Percentiles rank a stretch among this genome's conserved stretches.
These are phyloP conservation scores for Emesis furor DNA, from an alignment of 2,888 invertebrate genomes.

Conservation along the genomic window DNA sequence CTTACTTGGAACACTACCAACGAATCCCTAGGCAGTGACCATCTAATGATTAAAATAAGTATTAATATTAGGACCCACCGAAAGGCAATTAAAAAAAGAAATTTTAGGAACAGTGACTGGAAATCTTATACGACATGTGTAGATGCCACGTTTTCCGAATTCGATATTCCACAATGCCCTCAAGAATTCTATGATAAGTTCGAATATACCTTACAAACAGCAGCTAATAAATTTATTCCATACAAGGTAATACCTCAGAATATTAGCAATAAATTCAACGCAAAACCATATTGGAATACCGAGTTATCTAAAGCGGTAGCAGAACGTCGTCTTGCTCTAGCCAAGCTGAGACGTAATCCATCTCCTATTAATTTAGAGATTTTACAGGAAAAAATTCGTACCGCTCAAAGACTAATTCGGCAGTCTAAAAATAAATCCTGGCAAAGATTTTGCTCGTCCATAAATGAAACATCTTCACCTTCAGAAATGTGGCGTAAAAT, in stretches of 20 bases:
- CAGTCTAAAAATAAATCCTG: slow-evolving; percentile 31
- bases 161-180: not conserved
- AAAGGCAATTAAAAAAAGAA: not conserved
- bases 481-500: slow-evolving; percentile 42
- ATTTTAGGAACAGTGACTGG: slow-evolving; percentile 22
- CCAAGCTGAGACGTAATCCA: slow-evolving; percentile 31
- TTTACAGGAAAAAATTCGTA: slow-evolving; percentile 27
- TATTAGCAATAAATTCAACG: not conserved
- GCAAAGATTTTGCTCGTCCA: slow-evolving; percentile 24
- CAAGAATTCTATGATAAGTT: slow-evolving; percentile 26
- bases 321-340: slow-evolving; percentile 22
- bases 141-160: not conserved
- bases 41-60: slow-evolving; percentile 33
- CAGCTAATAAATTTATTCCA: slow-evolving; percentile 5
- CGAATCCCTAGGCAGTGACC: slow-evolving; percentile 56
- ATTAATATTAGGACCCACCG: not conserved
- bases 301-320: slow-evolving; percentile 23
- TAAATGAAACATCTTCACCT: slow-evolving; percentile 21
- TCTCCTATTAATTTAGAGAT: slow-evolving; percentile 16
- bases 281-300: slow-evolving; percentile 15
- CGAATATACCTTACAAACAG: slow-evolving; percentile 3
- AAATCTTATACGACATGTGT: not conserved
- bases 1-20: slow-evolving; percentile 46
- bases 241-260: not conserved
- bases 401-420: slow-evolving; percentile 26